Percentiles rank a stretch among this genome's conserved stretches.
These are phyloP conservation scores for Marmota monax DNA, from an alignment of 2,113 vertebrate species.

Conservation along the genomic window DNA sequence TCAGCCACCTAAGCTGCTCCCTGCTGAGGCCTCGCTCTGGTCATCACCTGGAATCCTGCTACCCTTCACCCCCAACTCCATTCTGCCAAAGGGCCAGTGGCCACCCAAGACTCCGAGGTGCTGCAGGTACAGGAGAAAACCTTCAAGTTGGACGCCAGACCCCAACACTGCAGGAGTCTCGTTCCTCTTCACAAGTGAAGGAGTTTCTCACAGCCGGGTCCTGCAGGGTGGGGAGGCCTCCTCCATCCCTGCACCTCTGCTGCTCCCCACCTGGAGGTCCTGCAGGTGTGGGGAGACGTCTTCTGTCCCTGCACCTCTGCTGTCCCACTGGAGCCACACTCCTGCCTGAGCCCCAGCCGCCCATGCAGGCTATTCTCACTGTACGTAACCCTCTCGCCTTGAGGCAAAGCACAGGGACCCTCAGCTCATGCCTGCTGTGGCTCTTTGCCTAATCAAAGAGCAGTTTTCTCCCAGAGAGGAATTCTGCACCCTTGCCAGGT, in stretches of 20 bases:
- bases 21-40: background rate
- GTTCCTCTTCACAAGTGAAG: background rate
- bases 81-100: background rate
- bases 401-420: background rate
- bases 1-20: background rate
- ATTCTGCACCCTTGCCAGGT: background rate
- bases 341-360: background rate
- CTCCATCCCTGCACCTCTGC: background rate
- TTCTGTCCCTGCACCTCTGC: no score
- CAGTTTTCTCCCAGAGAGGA: background rate
- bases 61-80: rapidly evolving
- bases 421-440: background rate
- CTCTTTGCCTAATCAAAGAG: background rate
- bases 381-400: background rate
- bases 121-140: background rate
- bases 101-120: background rate
- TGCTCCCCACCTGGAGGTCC: background rate
- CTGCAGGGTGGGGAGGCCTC: background rate
- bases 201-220: background rate
- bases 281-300: no score
- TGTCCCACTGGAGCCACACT: background rate
- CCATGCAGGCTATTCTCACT: background rate
- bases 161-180: background rate
- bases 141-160: background rate
- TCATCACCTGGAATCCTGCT: background rate